Conservation (phyloP, 2,113 vertebrate species). For the Aptenodytes forsteri region DNA sequence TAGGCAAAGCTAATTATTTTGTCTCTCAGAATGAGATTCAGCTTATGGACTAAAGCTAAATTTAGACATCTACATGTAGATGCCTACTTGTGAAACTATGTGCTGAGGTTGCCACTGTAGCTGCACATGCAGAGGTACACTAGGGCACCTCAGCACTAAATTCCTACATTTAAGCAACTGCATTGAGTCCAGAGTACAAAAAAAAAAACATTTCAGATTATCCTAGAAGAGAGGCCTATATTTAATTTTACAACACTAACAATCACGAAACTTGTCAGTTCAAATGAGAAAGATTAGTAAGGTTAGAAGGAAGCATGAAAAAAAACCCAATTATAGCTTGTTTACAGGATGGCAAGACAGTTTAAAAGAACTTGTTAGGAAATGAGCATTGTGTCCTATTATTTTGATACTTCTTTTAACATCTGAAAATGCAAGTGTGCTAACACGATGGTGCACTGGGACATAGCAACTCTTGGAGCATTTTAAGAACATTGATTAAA, state of each 20-base stretch:
- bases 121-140: not conserved
- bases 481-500: not conserved
- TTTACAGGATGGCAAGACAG: not conserved
- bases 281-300: not conserved
- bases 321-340: fast-evolving
- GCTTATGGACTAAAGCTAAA: not conserved
- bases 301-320: not conserved
- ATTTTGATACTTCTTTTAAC: not conserved
- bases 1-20: not conserved
- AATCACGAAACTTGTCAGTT: not conserved
- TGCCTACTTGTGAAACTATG: not conserved
- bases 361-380: not conserved
- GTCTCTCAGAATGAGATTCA: not conserved
- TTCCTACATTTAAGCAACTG: not conserved
- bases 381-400: not conserved
- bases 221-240: not conserved
- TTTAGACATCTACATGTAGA: not conserved
- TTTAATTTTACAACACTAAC: not conserved
- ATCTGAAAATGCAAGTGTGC: not conserved
- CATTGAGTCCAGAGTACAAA: not conserved
- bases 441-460: not conserved
- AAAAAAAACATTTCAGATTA: not conserved
- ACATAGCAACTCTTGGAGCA: not conserved
- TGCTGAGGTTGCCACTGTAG: not conserved
- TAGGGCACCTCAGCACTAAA: not conserved